Percentiles rank a stretch among this genome's conserved stretches.
phyloP scores from a whole-genome alignment of 1,140 invertebrate species.

The Cryptotermes secundus region DNA sequence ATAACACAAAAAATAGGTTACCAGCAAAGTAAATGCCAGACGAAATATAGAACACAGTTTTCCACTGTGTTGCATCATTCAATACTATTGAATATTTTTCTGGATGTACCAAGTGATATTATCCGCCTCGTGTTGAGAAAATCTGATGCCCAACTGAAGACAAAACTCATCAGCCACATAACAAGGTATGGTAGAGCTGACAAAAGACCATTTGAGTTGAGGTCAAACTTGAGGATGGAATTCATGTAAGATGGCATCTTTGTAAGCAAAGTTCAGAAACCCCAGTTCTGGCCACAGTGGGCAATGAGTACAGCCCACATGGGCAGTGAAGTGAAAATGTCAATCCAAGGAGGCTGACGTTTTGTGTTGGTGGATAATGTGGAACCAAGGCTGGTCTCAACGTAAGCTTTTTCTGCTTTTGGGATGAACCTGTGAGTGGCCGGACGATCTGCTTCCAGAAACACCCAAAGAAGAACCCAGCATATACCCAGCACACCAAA shows the following conservation, averaged over 20 bases:
- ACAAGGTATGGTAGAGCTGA: constrained; percentile 78
- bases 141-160: constrained; percentile 63
- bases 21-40: constrained; percentile 65
- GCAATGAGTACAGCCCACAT: constrained; percentile 80
- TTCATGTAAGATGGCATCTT: constrained; percentile 90
- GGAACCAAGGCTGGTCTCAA: constrained; percentile 48
- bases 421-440: constrained; percentile 57
- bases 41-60: constrained; percentile 70
- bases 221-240: constrained; percentile 74
- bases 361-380: constrained; percentile 31
- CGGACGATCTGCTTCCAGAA: constrained; percentile 67
- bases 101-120: constrained; percentile 52
- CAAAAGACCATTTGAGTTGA: constrained; percentile 70
- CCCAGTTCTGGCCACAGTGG: constrained; percentile 90
- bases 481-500: constrained; percentile 63
- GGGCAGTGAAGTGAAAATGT: constrained; percentile 73
- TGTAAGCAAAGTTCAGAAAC: constrained; percentile 88
- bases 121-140: constrained; percentile 56
- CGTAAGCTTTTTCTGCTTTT: constrained; percentile 60
- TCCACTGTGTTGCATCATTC: constrained; percentile 62
- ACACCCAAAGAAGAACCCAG: constrained; percentile 63
- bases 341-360: constrained; percentile 69
- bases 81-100: constrained; percentile 67
- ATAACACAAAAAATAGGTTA: constrained; percentile 68
- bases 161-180: constrained; percentile 68